Base-by-base conservation (phyloP, 2,113 vertebrate genomes). In the Tringa solitaria region DNA sequence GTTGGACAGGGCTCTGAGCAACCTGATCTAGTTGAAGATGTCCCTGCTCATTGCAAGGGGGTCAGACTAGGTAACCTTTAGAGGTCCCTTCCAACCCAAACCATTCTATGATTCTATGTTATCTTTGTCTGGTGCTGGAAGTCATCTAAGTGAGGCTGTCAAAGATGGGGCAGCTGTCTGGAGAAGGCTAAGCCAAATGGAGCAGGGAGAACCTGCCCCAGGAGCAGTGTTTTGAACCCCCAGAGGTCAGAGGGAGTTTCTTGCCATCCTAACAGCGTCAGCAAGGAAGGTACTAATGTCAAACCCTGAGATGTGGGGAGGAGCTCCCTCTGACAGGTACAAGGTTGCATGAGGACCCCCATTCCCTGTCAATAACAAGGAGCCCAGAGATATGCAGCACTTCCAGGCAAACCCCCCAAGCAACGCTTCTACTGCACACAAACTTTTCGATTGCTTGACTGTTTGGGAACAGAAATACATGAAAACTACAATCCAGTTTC, bases 401-500 rank as follows among this genome's bases (percentile, higher is more conserved):
- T 33, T 89, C 39, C 48, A 64, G 70, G 53, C 57, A 61, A 93
- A 60, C 0, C 2, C 37, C 41, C 43, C 0, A 0, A 60, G 43
- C 1, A 7, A 39, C 7, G 1, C 21, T 94, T 82, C 45, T 39
- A 14, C 74, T 84, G 65, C 64, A 48, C 77, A 68, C 64, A 60
- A 89, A 78, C 8, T 3, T 63, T 74, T 75, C 7, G 3, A 69
- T 91, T 75, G 45, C 39, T 72, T 64, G 24, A 54, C 59, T 92
- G 22, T 64, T 93, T 48, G 37, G 67, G 75, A 95, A 43, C 70
- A 91, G 61, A 82, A 96, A 91, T 87, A 32, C 24, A 69, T 41
- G 67, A 85, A 82, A 91, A 91, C 67, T 89, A 28, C 86, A 92
- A 75, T 68, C 73, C 45, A 43, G 53, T 81, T 93, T 87, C 92